Evolutionary conservation across 30 jellyfish, hydroid and myxozoan species (phyloP).

Genomic region (Sanderia malayensis): DNA sequence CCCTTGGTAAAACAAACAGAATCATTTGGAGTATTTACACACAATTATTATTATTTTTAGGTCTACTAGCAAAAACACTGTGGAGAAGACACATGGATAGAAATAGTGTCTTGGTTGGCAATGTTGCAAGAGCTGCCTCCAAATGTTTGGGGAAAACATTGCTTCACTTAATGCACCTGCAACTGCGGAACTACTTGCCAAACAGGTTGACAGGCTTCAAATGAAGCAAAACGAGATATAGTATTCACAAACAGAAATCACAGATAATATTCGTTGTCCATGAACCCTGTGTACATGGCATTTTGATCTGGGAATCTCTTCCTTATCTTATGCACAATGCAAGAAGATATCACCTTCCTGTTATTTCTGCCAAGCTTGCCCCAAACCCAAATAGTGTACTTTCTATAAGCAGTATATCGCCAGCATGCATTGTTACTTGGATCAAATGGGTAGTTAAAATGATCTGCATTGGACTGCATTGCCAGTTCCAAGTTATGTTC

Average conservation of each 20-base stretch:
- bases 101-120: background rate
- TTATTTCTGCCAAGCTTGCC: too few species aligned
- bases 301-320: conserved; percentile 25
- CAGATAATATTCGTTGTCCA: conserved; percentile 17
- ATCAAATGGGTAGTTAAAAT: conserved; percentile 32
- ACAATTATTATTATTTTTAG: background rate
- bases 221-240: conserved; percentile 11
- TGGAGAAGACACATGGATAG: conserved; percentile 33
- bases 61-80: conserved; percentile 10
- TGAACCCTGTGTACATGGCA: conserved; percentile 30
- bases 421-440: conserved; percentile 33
- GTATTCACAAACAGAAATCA: background rate
- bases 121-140: too few species aligned
- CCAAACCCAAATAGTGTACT: conserved; percentile 45
- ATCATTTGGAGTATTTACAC: background rate
- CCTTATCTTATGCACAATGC: conserved; percentile 17
- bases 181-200: conserved; percentile 4
- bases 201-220: conserved; percentile 8
- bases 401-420: conserved; percentile 43
- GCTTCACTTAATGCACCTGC: conserved; percentile 15
- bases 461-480: conserved; percentile 21
- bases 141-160: conserved; percentile 8
- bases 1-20: background rate
- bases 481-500: conserved; percentile 32
- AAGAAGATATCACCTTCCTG: conserved; percentile 53